A percentile compares a stretch with the other conserved stretches of the same genome.
Evolutionary conservation across 2,797 vertebrate genomes (phyloP).

Genomic region (Pseudopleuronectes americanus): DNA sequence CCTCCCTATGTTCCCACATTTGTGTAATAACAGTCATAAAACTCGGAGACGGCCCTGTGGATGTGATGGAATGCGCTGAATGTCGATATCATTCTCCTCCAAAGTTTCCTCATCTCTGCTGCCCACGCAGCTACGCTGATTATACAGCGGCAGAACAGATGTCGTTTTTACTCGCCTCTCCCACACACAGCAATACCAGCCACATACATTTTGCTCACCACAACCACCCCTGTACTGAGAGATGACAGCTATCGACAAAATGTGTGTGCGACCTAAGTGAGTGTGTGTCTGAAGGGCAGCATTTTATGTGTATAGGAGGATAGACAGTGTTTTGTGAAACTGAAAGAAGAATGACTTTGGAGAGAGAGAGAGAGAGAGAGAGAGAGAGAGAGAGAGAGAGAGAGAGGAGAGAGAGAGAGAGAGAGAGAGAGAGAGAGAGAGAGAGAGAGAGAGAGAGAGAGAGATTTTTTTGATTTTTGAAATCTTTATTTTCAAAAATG

Average conservation of each 20-base stretch:
- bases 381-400: constrained; percentile 35
- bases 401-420: constrained; percentile 17
- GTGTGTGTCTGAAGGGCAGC: constrained; percentile 16
- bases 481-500: no score
- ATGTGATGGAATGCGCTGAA: constrained; percentile 41
- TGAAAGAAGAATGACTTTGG: constrained; percentile 6
- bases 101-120: constrained; percentile 58
- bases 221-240: constrained; percentile 38
- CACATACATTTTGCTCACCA: constrained; percentile 53
- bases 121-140: constrained; percentile 66
- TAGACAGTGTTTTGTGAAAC: constrained; percentile 19
- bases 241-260: constrained; percentile 23
- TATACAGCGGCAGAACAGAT: constrained; percentile 72
- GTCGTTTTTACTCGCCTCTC: constrained; percentile 65
- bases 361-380: neutral
- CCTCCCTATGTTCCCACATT: constrained; percentile 42
- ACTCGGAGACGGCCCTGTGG: constrained; percentile 23
- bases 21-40: constrained; percentile 58
- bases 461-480: no score
- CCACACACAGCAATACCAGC: constrained; percentile 64
- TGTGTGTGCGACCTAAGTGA: constrained; percentile 22
- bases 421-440: no score
- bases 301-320: constrained; percentile 18
- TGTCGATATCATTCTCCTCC: constrained; percentile 32
- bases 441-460: constrained; percentile 42